Percentiles rank a stretch among this genome's conserved stretches.
These are phyloP conservation scores for Heliconius eleuchia DNA, from an alignment of 1,140 invertebrate species.

Conservation along the genomic window DNA sequence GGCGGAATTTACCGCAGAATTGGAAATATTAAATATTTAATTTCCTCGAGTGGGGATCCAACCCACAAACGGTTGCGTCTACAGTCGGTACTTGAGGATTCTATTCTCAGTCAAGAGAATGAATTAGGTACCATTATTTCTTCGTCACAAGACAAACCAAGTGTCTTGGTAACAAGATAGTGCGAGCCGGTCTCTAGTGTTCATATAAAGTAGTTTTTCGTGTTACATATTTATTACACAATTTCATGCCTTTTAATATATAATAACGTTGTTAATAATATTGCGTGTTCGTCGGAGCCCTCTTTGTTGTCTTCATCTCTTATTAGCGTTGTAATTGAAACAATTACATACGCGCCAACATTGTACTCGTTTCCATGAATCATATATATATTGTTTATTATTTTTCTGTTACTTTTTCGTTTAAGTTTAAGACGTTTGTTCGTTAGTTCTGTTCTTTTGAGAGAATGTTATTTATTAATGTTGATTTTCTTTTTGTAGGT, in stretches of 20 bases:
- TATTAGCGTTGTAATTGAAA: constrained; percentile 8
- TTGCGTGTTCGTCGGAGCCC: neutral
- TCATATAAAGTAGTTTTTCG: neutral
- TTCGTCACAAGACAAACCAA: too few species aligned
- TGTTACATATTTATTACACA: neutral
- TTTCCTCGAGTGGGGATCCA: too few species aligned
- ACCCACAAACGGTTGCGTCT: too few species aligned
- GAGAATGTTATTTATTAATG: neutral
- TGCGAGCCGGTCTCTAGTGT: neutral
- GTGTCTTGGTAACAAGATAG: too few species aligned
- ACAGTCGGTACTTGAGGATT: too few species aligned
- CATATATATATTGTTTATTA: neutral
- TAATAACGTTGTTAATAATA: neutral
- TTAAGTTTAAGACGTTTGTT: neutral
- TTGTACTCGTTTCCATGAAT: neutral
- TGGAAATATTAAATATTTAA: too few species aligned
- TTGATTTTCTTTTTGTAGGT: neutral
- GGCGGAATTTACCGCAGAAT: too few species aligned
- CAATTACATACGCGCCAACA: neutral
- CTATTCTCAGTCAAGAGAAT: too few species aligned
- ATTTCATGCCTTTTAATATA: neutral
- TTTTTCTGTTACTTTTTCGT: neutral
- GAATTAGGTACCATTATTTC: too few species aligned
- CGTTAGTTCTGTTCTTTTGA: neutral
- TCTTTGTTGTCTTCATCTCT: constrained; percentile 12